Conservation (phyloP, 2,888 invertebrate species). For the Euplexia lucipara region DNA sequence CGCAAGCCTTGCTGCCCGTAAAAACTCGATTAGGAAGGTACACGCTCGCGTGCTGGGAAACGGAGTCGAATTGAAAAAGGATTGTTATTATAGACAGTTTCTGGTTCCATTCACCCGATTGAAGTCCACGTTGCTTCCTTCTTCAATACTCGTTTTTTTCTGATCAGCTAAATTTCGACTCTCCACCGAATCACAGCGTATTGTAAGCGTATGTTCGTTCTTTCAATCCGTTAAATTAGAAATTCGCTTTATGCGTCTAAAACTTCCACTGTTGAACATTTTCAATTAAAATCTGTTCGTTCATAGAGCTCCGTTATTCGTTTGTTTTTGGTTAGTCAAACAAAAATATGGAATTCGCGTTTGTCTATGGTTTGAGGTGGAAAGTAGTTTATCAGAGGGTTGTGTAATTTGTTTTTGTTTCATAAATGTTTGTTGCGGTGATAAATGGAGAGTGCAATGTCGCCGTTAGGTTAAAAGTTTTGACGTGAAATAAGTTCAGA, state of each 20-base stretch:
- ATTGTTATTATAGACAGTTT: conserved; percentile 61
- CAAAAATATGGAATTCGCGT: conserved; percentile 39
- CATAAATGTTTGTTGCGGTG: conserved; percentile 12
- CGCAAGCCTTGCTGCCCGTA: conserved; percentile 32
- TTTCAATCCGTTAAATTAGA: conserved; percentile 52
- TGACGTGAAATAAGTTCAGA: neutral
- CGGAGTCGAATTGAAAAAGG: conserved; percentile 56
- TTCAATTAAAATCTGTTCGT: conserved; percentile 52
- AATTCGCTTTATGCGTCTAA: conserved; percentile 24
- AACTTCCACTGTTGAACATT: conserved; percentile 44
- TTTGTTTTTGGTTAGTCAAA: conserved; percentile 42
- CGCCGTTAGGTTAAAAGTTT: neutral
- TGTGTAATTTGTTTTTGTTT: conserved; percentile 41
- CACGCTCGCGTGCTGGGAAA: conserved; percentile 45
- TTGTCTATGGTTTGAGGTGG: conserved; percentile 8
- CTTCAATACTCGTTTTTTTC: conserved; percentile 23
- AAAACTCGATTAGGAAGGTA: conserved; percentile 62
- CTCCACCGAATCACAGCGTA: conserved; percentile 16
- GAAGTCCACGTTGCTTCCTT: conserved; percentile 14
- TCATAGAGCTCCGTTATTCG: conserved; percentile 19
- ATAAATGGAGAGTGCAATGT: conserved; percentile 27
- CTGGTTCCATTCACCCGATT: conserved; percentile 49
- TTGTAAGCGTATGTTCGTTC: conserved; percentile 1
- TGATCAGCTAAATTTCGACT: conserved; percentile 32
- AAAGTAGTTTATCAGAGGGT: conserved; percentile 32